Base-by-base conservation (phyloP, 2,113 vertebrate species). In the Cnemophilus loriae region DNA sequence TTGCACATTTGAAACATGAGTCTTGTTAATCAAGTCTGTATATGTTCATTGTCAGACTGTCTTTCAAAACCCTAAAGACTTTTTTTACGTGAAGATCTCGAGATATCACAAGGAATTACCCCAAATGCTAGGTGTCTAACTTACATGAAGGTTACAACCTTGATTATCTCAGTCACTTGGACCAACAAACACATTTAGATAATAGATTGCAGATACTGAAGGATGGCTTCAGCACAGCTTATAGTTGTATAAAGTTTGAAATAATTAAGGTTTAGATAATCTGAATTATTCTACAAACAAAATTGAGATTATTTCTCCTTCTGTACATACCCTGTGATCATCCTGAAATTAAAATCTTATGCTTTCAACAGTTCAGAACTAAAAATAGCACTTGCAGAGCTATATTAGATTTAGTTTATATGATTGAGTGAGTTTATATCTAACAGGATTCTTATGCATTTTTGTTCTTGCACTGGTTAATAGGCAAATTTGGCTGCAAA, bases 391-490 rank as follows among this genome's bases (percentile, higher is more conserved):
- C 18, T 74, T 37, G 22, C 1, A 81, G 32, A 57, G 42, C 22
- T 11, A 9, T 3, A 46, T 19, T 22, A 41, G 7, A 49, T 61
- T 13, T 10, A n/a, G 6, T 21, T 77, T 33, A 17, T 16, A 28
- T 7, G 7, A 39, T 14, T n/a, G 3, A 4, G 1, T 32, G 11
- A 53, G 18, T 24, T 73, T 2, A 10, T 10, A n/a, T 9, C 2
- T 68, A 24, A 46, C 1, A 78, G 9, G 4, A 13, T 42, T 41
- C 1, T 4, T 13, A 13, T 0, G 0, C 2, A 33, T 73, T 82
- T 78, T 39, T 53, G 7, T 50, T 65, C 53, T 75, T 35, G 7
- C 10, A 13, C 10, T 28, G 10, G 17, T 71, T 85, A 82, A n/a
- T 4, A 52, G 19, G 9, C 8, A n/a, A 73, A 46, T 32, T 35